Conservation (phyloP, 2,113 vertebrate genomes). For the Campylorhamphus procurvoides region DNA sequence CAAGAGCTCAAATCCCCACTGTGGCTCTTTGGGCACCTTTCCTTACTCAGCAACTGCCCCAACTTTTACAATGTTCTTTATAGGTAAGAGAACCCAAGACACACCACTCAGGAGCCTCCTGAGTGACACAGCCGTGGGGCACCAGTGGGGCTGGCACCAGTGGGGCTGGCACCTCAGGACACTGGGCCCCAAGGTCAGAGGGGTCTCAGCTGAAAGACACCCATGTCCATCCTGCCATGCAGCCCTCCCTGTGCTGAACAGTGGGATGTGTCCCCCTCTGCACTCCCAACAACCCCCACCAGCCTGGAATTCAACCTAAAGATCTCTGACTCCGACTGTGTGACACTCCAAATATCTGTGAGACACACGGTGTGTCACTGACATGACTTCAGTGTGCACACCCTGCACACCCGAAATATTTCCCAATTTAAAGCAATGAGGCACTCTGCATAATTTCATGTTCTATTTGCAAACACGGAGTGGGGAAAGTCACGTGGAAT, state of each 20-base stretch:
- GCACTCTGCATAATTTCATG: neutral
- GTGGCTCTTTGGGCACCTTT: neutral
- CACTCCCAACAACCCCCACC: neutral
- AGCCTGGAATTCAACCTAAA: neutral
- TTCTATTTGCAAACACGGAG: neutral
- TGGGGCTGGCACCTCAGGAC: too few relatives aligned
- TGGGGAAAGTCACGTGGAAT: neutral
- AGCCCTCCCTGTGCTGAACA: fast-evolving
- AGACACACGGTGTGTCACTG: neutral
- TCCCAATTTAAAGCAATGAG: neutral
- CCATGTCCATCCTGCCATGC: neutral
- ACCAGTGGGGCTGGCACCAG: neutral
- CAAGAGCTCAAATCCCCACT: neutral
- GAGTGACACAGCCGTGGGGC: neutral
- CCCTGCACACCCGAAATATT: neutral
- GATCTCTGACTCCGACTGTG: neutral
- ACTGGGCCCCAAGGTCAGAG: neutral
- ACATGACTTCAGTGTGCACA: neutral
- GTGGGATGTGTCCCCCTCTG: neutral
- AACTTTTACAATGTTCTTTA: neutral
- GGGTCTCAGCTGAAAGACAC: neutral
- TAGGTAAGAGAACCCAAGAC: fast-evolving
- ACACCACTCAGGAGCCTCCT: neutral
- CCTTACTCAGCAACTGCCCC: neutral
- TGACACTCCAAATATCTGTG: neutral